Percentiles rank a stretch among this genome's conserved stretches.
Evolutionary conservation across 2,113 vertebrate genomes (phyloP).

Genomic region (Ciconia stormi): DNA sequence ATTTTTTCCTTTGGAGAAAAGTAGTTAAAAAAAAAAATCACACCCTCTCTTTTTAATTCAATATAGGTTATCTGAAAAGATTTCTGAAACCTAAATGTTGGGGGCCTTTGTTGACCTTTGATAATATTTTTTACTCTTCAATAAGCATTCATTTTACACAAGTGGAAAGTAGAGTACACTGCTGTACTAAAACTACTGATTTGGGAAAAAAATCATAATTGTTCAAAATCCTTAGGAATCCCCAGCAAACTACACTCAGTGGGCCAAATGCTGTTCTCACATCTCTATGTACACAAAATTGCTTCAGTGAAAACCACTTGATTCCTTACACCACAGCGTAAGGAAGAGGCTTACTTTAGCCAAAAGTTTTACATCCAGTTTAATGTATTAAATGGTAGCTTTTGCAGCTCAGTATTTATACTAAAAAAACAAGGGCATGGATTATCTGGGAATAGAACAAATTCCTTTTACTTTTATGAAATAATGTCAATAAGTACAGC

Average conservation of each 20-base stretch:
- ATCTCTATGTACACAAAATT: background rate
- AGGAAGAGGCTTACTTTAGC: background rate
- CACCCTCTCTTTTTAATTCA: background rate
- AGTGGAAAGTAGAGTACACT: background rate
- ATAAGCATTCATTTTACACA: background rate
- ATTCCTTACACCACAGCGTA: background rate
- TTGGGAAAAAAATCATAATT: background rate
- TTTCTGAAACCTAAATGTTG: background rate
- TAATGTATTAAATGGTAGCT: slow-evolving; percentile 51
- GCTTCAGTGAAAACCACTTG: background rate
- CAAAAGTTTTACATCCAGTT: background rate
- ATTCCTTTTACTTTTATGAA: slow-evolving; percentile 77
- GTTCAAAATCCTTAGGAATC: slow-evolving; percentile 39
- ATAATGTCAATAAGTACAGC: slow-evolving; percentile 74
- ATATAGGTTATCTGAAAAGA: background rate
- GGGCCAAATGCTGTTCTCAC: background rate
- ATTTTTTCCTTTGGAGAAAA: background rate
- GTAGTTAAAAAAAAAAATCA: background rate
- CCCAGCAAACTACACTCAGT: background rate
- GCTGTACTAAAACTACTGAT: background rate
- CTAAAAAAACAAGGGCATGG: slow-evolving; percentile 49
- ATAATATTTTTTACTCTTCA: background rate
- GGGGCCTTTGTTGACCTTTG: background rate
- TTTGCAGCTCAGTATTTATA: slow-evolving; percentile 28
- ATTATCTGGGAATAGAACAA: slow-evolving; percentile 65